Evolutionary conservation across 2,888 invertebrate genomes (phyloP).

Genomic region (Noctua pronuba): DNA sequence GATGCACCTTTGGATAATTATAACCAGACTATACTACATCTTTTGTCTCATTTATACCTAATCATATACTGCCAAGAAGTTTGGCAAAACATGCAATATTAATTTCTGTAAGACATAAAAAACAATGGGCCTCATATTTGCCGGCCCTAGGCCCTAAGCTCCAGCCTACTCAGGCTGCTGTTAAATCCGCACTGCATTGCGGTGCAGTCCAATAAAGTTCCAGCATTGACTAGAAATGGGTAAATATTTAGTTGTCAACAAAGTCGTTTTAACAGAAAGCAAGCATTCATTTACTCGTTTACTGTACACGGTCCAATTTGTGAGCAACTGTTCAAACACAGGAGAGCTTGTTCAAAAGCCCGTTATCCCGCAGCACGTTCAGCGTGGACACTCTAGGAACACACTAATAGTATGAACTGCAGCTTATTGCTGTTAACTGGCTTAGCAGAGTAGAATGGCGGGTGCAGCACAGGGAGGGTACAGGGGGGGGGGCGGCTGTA

Average conservation of each 20-base stretch:
- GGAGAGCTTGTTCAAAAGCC: not conserved
- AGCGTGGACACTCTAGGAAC: not conserved
- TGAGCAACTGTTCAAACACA: not conserved
- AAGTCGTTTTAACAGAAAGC: not conserved
- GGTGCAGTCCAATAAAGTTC: not conserved
- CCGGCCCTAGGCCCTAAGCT: no score
- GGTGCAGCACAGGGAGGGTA: no score
- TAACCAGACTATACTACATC: no score
- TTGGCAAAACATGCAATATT: no score
- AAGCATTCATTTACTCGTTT: not conserved
- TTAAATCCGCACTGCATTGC: not conserved
- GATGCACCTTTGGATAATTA: no score
- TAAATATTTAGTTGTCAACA: not conserved
- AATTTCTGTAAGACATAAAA: no score
- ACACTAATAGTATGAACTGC: conserved; percentile 26
- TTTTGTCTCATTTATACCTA: no score
- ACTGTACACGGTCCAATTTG: not conserved
- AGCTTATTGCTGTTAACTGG: conserved; percentile 21
- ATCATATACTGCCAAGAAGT: no score
- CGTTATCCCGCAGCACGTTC: not conserved
- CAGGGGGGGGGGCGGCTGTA: no score
- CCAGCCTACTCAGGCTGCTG: no score
- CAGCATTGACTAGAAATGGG: not conserved
- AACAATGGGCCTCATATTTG: no score
- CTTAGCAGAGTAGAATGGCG: no score